Base-by-base conservation (phyloP, 2,888 invertebrate species). In the Matsumyia berberina region DNA sequence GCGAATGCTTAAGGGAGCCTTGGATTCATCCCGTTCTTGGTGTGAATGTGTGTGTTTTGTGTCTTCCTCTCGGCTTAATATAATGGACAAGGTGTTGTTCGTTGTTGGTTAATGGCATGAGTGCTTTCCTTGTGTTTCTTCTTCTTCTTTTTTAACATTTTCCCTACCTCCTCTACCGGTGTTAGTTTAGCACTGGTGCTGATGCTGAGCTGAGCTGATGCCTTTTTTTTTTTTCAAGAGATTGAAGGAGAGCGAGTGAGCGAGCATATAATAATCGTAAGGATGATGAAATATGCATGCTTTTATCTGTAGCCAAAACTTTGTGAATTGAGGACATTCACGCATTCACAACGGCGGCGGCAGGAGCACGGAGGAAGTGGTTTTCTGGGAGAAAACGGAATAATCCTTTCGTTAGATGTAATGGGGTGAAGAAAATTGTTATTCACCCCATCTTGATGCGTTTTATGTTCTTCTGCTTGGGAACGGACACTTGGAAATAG, bases 401-500 rank as follows among this genome's bases (percentile, higher is more conserved):
- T 85, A 79, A 85, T 85, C 85, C 85, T 85, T 85, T 79, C 85
- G 79, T 80, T 80, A 80, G 74, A 64, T 70, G 85, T 74, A 85
- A 85, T 85, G 85, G 80, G 74, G 85, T 85, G 85, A 70, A 85
- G 80, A 85, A 85, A 74, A 85, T 85, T 85, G 85, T 76, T 80
- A 85, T 85, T 85, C 80, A 76, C 80, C 85, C 73, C 76, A 67
- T 79, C 64, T 85, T 85, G 79, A 85, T 85, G 79, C 73, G 83
- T 85, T 79, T 85, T 85, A 79, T 79, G 79, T 73, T 51, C 79
- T 69, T 77, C 53, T 58, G 60, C 60, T 35, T 67, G 73, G 53
- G 79, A 79, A 80, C 85, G 85, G 85, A 85, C 80, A 80, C 85
- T 80, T 79, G 80, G 39, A 74, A 80, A 74, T 74, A 64, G 85